Evolutionary conservation across 1,140 invertebrate species (phyloP).

Genomic region (Drosophila tristis): DNA sequence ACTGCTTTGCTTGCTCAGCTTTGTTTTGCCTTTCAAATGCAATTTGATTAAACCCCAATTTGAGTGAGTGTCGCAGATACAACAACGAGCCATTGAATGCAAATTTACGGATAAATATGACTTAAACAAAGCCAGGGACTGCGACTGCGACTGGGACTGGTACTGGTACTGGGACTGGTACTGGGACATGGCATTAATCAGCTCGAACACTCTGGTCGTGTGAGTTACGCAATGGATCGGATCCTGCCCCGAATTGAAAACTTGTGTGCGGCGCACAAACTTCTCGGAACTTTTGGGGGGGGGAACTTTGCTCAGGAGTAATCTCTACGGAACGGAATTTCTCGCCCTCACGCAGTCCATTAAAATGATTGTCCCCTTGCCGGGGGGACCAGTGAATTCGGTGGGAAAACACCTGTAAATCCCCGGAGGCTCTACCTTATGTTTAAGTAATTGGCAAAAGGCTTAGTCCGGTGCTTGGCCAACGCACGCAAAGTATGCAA

Average conservation of each 20-base stretch:
- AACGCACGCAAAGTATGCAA: constrained; percentile 19
- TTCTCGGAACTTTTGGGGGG: no score
- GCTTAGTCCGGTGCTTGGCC: constrained; percentile 55
- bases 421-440: constrained; percentile 67
- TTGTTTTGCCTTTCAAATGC: constrained; percentile 39
- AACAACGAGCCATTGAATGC: no score
- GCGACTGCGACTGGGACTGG: neutral
- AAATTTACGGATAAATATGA: no score
- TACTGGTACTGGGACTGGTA: neutral
- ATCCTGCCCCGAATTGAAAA: no score
- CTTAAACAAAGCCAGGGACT: no score
- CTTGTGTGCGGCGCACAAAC: no score
- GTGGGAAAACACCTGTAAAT: constrained; percentile 69
- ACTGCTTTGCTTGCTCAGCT: neutral
- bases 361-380: constrained; percentile 30
- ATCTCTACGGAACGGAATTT: constrained; percentile 34
- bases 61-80: constrained; percentile 14
- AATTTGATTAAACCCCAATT: constrained; percentile 52
- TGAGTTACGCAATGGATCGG: no score
- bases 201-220: no score
- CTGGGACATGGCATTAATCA: no score
- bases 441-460: constrained; percentile 79
- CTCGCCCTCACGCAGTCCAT: constrained; percentile 45
- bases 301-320: constrained; percentile 39
- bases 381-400: constrained; percentile 21